Evolutionary conservation across 2,113 vertebrate genomes (phyloP), one percentile per base, ranked within the genome.

Genomic region (Nymphicus hollandicus): DNA sequence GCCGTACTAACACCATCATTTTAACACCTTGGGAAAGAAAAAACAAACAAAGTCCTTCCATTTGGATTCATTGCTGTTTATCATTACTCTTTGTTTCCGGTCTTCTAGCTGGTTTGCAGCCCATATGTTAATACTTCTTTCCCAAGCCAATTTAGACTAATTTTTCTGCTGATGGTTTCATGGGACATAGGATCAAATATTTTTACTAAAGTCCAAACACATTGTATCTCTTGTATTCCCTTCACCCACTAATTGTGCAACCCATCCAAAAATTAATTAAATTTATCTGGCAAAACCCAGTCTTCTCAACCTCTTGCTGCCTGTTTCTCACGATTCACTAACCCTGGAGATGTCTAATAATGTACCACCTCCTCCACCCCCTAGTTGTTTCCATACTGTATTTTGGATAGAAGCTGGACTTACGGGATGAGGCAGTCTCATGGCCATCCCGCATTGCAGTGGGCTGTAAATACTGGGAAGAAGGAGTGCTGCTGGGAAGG

Each of bases 91-190:
- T 92, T 79, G 29, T 84, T 95, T 89, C 77, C 2, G 1, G 24
- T 65, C 70, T 92, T 81, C 31, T 49, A 70, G 63, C 49, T 41
- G 81, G 41, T 86, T 94, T 90, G 60, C 39, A 92, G 65, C 17
- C 78, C 71, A 93, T 44, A 60, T 91, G 52, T 72, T 89, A 69
- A 31, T 95, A 46, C 56, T 70, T 88, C 50, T 85, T 84, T 80
- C 58, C 65, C 70, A 89, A 72, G 91, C 61, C 66, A 87, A n/a
- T 87, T 81, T 91, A 73, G 77, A 95, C 74, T 82, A 60, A 79
- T 92, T 94, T 94, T n/a, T 71, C 65, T 2, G 1, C 47, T 89
- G 41, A 79, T 55, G 16, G 37, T 81, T 95, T 95, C 56, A 49
- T 13, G 73, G 65, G 61, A 86, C 49, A 61, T 0, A 1, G 9